Evolutionary conservation across 2,888 invertebrate genomes (phyloP).

Genomic region (Xylota sylvarum): DNA sequence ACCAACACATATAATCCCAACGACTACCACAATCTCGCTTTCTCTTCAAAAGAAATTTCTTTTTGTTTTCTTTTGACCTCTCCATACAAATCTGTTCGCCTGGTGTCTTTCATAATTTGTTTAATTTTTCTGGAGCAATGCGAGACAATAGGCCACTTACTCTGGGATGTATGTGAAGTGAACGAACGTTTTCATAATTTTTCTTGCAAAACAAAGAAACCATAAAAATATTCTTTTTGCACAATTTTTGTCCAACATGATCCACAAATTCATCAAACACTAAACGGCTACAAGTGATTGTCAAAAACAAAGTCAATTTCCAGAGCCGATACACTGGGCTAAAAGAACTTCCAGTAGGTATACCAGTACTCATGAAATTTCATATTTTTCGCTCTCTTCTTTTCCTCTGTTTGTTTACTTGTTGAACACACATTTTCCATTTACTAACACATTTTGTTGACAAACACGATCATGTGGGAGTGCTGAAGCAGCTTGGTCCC

Average conservation of each 20-base stretch:
- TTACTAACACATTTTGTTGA: too few relatives aligned
- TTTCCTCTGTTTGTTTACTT: too few relatives aligned
- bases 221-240: background rate
- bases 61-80: slow-evolving; percentile 17
- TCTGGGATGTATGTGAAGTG: background rate
- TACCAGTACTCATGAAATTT: background rate
- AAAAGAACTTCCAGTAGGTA: background rate
- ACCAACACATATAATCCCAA: too few relatives aligned
- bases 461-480: background rate
- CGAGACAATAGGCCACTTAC: background rate
- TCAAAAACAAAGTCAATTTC: background rate
- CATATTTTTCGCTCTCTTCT: too few relatives aligned
- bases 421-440: too few relatives aligned
- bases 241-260: background rate
- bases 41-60: background rate
- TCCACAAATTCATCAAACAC: background rate
- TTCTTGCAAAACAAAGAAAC: background rate
- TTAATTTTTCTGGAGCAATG: slow-evolving; percentile 66
- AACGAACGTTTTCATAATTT: too few relatives aligned
- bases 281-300: background rate
- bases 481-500: background rate
- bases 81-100: slow-evolving; percentile 49
- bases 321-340: background rate
- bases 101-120: slow-evolving; percentile 68
- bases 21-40: background rate